Evolutionary conservation across 2,888 invertebrate genomes (phyloP), one percentile per base, ranked within the genome.

Genomic region (Tiliacea aurago): DNA sequence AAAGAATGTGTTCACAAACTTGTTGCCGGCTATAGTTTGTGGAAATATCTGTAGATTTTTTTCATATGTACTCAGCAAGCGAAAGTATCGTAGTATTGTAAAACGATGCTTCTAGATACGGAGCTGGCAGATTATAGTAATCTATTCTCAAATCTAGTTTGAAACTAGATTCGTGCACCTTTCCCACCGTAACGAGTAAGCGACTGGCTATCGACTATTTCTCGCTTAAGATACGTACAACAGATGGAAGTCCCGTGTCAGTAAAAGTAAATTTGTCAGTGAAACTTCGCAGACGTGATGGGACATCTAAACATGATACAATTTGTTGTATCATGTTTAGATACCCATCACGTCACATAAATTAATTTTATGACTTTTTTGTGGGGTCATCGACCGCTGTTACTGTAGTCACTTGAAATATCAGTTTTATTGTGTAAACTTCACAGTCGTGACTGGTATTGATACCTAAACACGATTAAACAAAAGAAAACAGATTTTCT

Each of bases 11-110:
- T 73, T 64, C 18, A 49, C 13, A 23, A 56, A 56, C 56, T 63
- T 43, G 28, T 49, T 10, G 18, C 9, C 7, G 1, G 3, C n/a
- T 47, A 20, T 49, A 56, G 2, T 37, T 13, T 49, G 43, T 23
- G n/a, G 55, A 78, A 41, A 78, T 65, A 65, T 71, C 61, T 49
- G 33, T 45, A 37, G 20, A 33, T n/a, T 28, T 28, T 37, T 18
- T 33, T 15, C 2, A 58, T 43, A 13, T 59, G n/a, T 71, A 23
- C 23, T 47, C 15, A 20, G 33, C 53, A 28, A 68, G 37, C 20
- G 9, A 56, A 41, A 15, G 43, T 9, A 61, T 23, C 23, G 0
- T 3, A 15, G 7, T 20, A 15, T 33, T 49, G 5, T 47, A 47
- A 28, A 63, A 47, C 63, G 2, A 23, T 51, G 37, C n/a, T 23